phyloP scores from a whole-genome alignment of 92 coral and sea anemone species.

The Zoanthus gigantus region DNA sequence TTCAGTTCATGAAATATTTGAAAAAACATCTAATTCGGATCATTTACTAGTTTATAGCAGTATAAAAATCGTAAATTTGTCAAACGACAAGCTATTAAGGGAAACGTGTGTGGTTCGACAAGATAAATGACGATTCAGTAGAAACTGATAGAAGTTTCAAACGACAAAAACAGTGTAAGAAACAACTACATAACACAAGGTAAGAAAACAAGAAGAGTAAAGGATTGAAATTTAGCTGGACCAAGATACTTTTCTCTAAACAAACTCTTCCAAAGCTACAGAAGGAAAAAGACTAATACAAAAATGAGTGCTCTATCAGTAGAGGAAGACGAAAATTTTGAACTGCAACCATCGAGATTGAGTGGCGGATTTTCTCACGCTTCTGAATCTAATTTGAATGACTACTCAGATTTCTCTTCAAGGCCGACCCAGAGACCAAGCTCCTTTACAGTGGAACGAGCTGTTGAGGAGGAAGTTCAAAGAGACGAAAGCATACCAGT shows the following conservation, averaged over 20 bases:
- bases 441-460: conserved; percentile 30
- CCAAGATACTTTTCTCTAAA: background rate
- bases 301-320: background rate
- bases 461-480: conserved; percentile 9
- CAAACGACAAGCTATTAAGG: background rate
- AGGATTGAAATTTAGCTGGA: background rate
- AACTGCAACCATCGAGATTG: background rate
- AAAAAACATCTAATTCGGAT: background rate
- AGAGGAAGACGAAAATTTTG: background rate
- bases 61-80: background rate
- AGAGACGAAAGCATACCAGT: conserved; percentile 15
- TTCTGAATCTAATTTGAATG: background rate
- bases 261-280: background rate
- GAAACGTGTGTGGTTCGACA: background rate
- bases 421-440: background rate
- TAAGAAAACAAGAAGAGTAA: background rate
- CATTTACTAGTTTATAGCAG: background rate
- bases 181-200: background rate
- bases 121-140: background rate
- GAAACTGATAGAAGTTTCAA: background rate
- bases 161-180: background rate
- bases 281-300: background rate
- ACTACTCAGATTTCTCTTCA: background rate
- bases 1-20: background rate
- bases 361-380: conserved; percentile 1